Base-by-base conservation (phyloP, 92 coral and sea anemone genomes). In the Anthopleura xanthogrammica region DNA sequence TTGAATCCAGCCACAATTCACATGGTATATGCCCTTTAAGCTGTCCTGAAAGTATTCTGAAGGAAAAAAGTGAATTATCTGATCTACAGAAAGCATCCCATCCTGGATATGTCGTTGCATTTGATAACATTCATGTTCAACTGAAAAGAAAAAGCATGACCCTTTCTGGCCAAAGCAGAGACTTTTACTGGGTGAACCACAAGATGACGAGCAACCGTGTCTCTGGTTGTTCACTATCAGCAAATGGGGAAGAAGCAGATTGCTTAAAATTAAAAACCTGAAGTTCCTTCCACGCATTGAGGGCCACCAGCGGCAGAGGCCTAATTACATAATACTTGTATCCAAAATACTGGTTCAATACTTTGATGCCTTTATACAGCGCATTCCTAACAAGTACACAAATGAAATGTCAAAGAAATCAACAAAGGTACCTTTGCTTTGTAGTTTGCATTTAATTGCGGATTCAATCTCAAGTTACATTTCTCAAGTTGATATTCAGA, bases 121-220 rank as follows among this genome's bases (percentile, higher is more conserved):
- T 74, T 73, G 86, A 91, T 79, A 85, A 89, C 90, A 72, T 72
- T 85, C n/a, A 76, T 60, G 11, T 77, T 43, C 52, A 66, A 13
- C 74, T 88, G 4, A 58, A 75, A 20, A 29, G 78, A 36, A 84
- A 57, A 83, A 81, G 79, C 82, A 88, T 88, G 85, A 84, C 85
- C 1, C 39, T 88, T 82, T 75, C 80, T 10, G 60, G 42, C 17
- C 92, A 92, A 66, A 92, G 87, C 57, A 20, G 56, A 12, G 93
- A 92, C 57, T 75, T 71, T 70, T 91, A 92, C 77, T 92, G 95
- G 95, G 95, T 92, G 7, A 92, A 92, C 73, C 96, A 92, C 65
- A 77, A 82, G 20, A 85, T 85, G 89, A 70, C 90, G 3, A 78
- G 60, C 60, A 87, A 90, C 73, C 79, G 93, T 57, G 92, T 92